Evolutionary conservation across 2,797 vertebrate species (phyloP).

Genomic region (Sebastes taczanowskii): DNA sequence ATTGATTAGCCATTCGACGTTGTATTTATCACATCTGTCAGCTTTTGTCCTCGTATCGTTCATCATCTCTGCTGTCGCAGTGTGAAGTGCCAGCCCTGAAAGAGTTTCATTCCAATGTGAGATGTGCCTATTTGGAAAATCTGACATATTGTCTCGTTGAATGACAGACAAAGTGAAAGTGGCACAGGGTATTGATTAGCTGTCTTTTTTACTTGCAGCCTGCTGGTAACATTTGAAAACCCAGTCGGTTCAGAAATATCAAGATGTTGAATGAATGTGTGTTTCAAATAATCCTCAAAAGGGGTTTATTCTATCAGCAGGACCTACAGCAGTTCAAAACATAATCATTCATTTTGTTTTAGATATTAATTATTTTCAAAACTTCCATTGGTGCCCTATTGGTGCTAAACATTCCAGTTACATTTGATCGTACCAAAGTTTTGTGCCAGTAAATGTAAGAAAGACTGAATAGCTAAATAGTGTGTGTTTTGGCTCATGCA

Average conservation of each 20-base stretch:
- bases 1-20: constrained; percentile 71
- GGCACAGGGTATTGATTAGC: constrained; percentile 43
- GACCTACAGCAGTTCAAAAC: neutral
- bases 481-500: neutral
- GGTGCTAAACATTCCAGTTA: neutral
- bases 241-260: constrained; percentile 10
- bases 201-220: constrained; percentile 31
- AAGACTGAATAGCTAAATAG: neutral
- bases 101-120: constrained; percentile 41
- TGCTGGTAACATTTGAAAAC: constrained; percentile 13
- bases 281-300: neutral
- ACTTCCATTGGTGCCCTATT: neutral
- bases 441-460: neutral
- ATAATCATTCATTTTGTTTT: neutral
- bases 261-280: constrained; percentile 21
- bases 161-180: constrained; percentile 44
- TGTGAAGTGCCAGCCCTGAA: constrained; percentile 40
- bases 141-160: constrained; percentile 48
- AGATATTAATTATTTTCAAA: neutral
- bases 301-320: neutral
- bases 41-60: constrained; percentile 63
- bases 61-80: constrained; percentile 67
- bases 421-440: neutral
- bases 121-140: constrained; percentile 42
- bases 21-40: constrained; percentile 74